Conservation (phyloP, 2,888 invertebrate genomes). For the Clostera curtula region DNA sequence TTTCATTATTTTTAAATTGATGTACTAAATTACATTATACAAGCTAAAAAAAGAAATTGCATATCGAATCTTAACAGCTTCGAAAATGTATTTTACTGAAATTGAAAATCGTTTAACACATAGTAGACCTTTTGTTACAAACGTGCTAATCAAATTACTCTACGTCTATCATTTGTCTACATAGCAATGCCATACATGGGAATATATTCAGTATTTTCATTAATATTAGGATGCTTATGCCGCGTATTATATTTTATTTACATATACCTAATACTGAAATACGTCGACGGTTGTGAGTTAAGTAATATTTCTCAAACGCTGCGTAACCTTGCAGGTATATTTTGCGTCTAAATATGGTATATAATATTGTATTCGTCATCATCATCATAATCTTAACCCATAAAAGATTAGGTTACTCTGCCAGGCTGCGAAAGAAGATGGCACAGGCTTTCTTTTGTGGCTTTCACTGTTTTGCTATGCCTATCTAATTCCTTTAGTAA, state of each 20-base stretch:
- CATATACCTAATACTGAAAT: slow-evolving; percentile 3
- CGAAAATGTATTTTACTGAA: not conserved
- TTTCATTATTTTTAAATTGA: not conserved
- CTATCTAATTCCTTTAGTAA: no score
- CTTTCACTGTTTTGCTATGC: no score
- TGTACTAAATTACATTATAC: no score
- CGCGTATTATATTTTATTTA: slow-evolving; percentile 11
- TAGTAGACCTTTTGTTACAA: slow-evolving; percentile 13
- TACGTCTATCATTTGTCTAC: slow-evolving; percentile 13
- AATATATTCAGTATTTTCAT: slow-evolving; percentile 11
- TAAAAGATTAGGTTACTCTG: not conserved
- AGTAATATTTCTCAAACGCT: slow-evolving; percentile 15
- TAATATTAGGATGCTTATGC: slow-evolving; percentile 9
- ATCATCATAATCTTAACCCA: slow-evolving; percentile 8
- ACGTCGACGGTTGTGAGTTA: slow-evolving; percentile 8
- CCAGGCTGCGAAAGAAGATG: no score
- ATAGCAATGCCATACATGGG: slow-evolving; percentile 7
- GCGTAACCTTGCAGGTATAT: slow-evolving; percentile 38
- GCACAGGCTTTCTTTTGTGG: no score
- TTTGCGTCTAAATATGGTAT: slow-evolving; percentile 23
- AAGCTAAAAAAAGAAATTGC: no score
- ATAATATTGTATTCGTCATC: slow-evolving; percentile 19
- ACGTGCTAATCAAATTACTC: slow-evolving; percentile 23
- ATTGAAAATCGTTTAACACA: slow-evolving; percentile 10
- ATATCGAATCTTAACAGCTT: not conserved